A percentile compares a stretch with the other conserved stretches of the same genome.
Evolutionary conservation across 1,140 invertebrate genomes (phyloP).

Genomic region (Planococcus citri): DNA sequence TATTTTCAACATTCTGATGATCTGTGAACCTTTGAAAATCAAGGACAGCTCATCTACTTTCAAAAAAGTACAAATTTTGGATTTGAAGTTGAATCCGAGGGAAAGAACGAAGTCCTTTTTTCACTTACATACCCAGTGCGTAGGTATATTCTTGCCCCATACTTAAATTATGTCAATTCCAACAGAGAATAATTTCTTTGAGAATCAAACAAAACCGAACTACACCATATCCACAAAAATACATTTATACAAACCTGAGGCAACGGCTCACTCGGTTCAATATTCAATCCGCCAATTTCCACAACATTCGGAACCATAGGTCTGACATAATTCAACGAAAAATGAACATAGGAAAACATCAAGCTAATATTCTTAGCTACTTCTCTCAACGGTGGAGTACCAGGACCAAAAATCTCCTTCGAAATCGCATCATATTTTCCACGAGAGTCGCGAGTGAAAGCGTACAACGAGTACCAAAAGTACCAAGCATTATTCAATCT

Average conservation of each 20-base stretch:
- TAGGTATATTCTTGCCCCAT: no score
- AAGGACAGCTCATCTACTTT: no score
- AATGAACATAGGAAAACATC: constrained; percentile 43
- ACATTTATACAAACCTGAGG: constrained; percentile 1
- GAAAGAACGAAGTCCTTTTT: no score
- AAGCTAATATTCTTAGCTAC: constrained; percentile 30
- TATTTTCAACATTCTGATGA: no score
- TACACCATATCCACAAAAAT: neutral
- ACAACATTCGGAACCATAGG: constrained; percentile 38
- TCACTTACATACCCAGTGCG: no score
- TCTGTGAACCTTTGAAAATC: no score
- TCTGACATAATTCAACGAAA: constrained; percentile 36
- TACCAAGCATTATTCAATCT: constrained; percentile 23
- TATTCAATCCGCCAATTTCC: constrained; percentile 47
- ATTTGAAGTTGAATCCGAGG: no score
- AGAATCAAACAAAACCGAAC: no score
- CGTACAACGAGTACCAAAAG: neutral
- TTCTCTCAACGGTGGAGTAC: constrained; percentile 38
- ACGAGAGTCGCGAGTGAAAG: neutral
- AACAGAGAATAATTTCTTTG: no score
- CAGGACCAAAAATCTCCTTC: constrained; percentile 7
- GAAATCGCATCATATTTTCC: constrained; percentile 27
- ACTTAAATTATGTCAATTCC: no score
- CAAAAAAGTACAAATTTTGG: no score
- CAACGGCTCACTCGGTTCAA: constrained; percentile 30